Evolutionary conservation across 2,888 invertebrate species (phyloP), one percentile per base, ranked within the genome.

Genomic region (Agonopterix alstromeriana): DNA sequence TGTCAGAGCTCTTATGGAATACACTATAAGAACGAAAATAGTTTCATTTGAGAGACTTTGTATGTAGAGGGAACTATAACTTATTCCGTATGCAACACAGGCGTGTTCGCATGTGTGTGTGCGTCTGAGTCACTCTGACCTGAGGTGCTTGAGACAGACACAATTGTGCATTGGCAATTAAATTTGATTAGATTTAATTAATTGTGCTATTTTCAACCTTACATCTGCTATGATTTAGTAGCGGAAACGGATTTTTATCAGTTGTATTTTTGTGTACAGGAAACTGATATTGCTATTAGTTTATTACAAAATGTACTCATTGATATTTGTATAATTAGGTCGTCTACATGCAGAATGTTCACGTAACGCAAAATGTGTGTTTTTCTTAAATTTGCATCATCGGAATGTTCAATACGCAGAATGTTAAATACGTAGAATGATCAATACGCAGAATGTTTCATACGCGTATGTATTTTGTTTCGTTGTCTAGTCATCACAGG

Each of bases 111-210:
- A 27, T 52, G 48, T 58, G 57, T 52, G 48, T 58, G 57, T 55
- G 58, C 57, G 62, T 57, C 62, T 81, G 77, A 82, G 64, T 82
- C 82, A 80, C 63, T 67, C 52, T 72, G 78, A 81, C 77, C 79
- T 63, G 63, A 65, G 67, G 68, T 75, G 70, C 77, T 75, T 63
- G 77, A 79, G 82, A 72, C 65, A 61, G 61, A 55, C 62, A 65
- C 82, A 81, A 81, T 80, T 81, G 82, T 77, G 67, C 73, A 77
- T 75, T 70, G 73, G 71, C 77, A 82, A 83, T 87, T 85, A 83
- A 82, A 76, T 73, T 71, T 75, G 77, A 84, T 81, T 67, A 82
- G 77, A 80, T 84, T 76, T 77, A 78, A 82, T 80, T 74, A 72
- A 82, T 80, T 74, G 72, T 75, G 70, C 79, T 82, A 82, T 83